These are phyloP conservation scores for Brachionus plicatilis DNA, from an alignment of 1,140 invertebrate species.

Conservation along the genomic window DNA sequence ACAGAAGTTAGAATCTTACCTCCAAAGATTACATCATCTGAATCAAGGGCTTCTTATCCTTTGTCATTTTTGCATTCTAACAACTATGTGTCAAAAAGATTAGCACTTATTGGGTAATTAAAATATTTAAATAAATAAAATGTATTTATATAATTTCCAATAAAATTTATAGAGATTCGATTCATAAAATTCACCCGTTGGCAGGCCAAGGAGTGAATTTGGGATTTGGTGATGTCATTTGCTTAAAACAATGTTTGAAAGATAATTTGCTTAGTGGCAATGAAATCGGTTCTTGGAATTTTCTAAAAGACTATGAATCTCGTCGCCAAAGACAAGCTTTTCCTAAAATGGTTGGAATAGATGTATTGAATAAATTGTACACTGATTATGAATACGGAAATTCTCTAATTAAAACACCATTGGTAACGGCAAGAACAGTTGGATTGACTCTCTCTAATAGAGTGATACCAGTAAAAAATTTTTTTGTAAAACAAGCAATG, in stretches of 20 bases:
- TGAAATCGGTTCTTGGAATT: constrained; percentile 63
- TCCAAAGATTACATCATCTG: constrained; percentile 67
- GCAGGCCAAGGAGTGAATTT: constrained; percentile 96
- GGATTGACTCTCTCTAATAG: constrained; percentile 60
- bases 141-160: background rate
- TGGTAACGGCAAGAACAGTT: constrained; percentile 74
- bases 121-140: background rate
- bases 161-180: constrained; percentile 68
- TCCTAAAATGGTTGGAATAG: constrained; percentile 77
- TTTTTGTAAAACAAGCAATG: background rate
- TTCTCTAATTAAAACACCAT: constrained; percentile 58
- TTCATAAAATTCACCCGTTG: constrained; percentile 88
- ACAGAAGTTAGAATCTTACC: constrained; percentile 64
- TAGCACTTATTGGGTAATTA: constrained; percentile 73
- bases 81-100: constrained; percentile 69
- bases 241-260: constrained; percentile 66
- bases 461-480: background rate
- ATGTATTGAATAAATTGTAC: constrained; percentile 80
- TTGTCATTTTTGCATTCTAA: constrained; percentile 81
- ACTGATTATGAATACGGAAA: constrained; percentile 60
- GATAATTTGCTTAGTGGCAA: constrained; percentile 68
- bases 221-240: constrained; percentile 83
- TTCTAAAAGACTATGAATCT: constrained; percentile 77
- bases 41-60: constrained; percentile 78
- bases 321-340: constrained; percentile 75